Evolutionary conservation across 2,797 vertebrate genomes (phyloP).

Genomic region (Enteromius anoplus): DNA sequence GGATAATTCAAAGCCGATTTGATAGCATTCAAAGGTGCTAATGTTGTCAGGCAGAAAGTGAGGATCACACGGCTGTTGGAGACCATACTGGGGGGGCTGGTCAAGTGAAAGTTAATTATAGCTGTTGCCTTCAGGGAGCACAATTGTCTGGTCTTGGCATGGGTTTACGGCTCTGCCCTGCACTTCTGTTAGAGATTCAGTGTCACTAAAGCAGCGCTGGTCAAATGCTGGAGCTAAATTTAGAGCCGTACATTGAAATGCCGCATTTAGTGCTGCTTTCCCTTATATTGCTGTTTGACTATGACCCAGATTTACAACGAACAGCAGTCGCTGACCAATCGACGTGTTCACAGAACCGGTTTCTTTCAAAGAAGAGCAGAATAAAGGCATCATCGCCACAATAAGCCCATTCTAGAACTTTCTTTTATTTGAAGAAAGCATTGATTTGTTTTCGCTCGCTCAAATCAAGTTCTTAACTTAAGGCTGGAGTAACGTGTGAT

Average conservation of each 20-base stretch:
- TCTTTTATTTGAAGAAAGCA: neutral
- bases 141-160: constrained; percentile 65
- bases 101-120: constrained; percentile 72
- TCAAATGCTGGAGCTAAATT: constrained; percentile 9
- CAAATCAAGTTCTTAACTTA: constrained; percentile 59
- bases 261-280: constrained; percentile 6
- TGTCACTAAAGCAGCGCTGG: constrained; percentile 18
- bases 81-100: constrained; percentile 39
- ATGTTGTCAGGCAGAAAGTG: neutral
- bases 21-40: no score
- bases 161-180: constrained; percentile 50
- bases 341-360: neutral
- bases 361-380: neutral
- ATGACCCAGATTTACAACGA: constrained; percentile 8
- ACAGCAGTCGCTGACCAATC: neutral
- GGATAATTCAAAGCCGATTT: neutral
- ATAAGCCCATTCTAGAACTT: neutral
- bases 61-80: constrained; percentile 55
- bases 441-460: neutral
- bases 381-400: neutral
- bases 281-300: neutral
- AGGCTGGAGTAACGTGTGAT: constrained; percentile 75
- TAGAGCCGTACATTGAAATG: constrained; percentile 19
- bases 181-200: constrained; percentile 48
- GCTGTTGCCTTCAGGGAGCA: constrained; percentile 55